Evolutionary conservation across 2,113 vertebrate genomes (phyloP).

Genomic region (Pagrus major): DNA sequence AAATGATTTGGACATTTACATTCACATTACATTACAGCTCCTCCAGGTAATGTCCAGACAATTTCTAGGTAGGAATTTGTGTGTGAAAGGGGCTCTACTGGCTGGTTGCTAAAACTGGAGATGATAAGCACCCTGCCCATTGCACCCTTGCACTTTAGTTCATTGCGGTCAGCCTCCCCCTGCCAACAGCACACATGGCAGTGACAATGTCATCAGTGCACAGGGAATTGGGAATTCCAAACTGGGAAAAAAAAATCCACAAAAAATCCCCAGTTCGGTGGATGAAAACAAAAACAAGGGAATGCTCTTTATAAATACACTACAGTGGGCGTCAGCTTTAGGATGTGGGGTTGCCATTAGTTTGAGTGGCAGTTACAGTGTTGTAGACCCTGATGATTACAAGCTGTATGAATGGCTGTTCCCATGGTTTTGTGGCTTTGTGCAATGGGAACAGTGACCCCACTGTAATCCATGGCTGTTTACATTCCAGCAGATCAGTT

Average conservation of each 20-base stretch:
- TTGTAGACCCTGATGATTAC: conserved; percentile 60
- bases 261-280: conserved; percentile 1
- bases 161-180: not conserved
- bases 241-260: not conserved
- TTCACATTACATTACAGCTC: no score
- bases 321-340: conserved; percentile 8
- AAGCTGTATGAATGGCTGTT: conserved; percentile 64
- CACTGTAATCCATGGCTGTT: conserved; percentile 75
- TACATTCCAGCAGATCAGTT: conserved; percentile 81
- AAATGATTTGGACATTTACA: no score
- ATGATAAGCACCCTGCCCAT: not conserved
- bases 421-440: conserved; percentile 73
- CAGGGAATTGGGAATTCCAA: not conserved
- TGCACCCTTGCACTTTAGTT: not conserved
- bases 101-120: not conserved
- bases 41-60: no score
- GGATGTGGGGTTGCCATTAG: conserved; percentile 31
- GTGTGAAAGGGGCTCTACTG: no score
- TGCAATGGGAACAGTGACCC: conserved; percentile 70
- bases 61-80: no score
- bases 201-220: not conserved
- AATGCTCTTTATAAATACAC: conserved; percentile 7
- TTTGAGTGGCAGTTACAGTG: conserved; percentile 36
- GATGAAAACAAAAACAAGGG: conserved; percentile 25
- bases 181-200: not conserved